A percentile compares a stretch with the other conserved stretches of the same genome.
phyloP scores from a whole-genome alignment of 2,888 invertebrate species.

The Melanargia galathea region DNA sequence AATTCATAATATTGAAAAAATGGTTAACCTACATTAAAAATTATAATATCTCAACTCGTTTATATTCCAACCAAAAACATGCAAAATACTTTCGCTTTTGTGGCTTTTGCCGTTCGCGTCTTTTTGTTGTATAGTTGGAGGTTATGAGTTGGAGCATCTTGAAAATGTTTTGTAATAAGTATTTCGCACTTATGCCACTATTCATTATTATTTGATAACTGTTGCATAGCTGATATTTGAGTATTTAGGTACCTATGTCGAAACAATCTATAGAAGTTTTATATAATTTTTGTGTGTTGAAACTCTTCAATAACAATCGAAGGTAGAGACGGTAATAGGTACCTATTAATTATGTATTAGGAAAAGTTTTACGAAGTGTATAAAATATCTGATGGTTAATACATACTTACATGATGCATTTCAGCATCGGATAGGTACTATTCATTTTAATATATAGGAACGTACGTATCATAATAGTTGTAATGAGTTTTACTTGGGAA shows the following conservation, averaged over 20 bases:
- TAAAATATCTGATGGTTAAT: no score
- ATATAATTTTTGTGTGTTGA: neutral
- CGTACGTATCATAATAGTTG: no score
- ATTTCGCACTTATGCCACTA: neutral
- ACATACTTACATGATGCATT: no score
- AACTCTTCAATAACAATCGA: neutral
- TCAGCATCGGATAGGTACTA: no score
- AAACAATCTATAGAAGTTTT: neutral
- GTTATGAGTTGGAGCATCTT: constrained; percentile 9
- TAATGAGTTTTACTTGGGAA: no score
- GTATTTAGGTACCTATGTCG: no score
- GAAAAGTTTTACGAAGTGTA: no score
- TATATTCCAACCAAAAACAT: constrained; percentile 22
- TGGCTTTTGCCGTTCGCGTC: constrained; percentile 14
- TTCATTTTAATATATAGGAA: no score
- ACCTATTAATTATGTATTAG: no score
- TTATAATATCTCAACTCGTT: constrained; percentile 13
- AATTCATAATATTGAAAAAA: no score
- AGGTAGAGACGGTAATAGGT: no score
- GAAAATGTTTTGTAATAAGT: constrained; percentile 10
- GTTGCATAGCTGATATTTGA: neutral
- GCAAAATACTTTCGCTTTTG: constrained; percentile 30
- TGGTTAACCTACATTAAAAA: constrained; percentile 15
- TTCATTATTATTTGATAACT: neutral
- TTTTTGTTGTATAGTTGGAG: neutral